Evolutionary conservation across 2,113 vertebrate genomes (phyloP).

Genomic region (Cranoglanis bouderius): DNA sequence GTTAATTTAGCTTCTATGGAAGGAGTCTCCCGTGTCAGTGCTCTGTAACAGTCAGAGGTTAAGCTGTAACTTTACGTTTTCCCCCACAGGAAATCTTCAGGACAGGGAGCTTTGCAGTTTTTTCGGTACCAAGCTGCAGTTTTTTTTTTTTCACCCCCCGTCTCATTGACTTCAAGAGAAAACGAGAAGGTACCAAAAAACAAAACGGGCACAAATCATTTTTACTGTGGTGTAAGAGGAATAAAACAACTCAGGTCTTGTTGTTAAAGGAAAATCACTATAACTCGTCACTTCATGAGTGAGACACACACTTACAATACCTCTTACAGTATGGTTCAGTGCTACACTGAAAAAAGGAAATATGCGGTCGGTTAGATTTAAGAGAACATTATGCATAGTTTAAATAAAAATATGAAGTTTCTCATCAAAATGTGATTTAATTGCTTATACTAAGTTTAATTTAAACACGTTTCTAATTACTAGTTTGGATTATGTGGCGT

Average conservation of each 20-base stretch:
- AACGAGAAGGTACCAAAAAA: too few species aligned
- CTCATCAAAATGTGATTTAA: neutral
- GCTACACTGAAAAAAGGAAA: neutral
- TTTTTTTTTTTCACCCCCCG: too few species aligned
- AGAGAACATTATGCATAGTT: neutral
- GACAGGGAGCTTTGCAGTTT: neutral
- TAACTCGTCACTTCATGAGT: too few species aligned
- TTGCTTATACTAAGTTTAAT: neutral
- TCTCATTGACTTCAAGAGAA: too few species aligned
- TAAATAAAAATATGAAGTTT: neutral
- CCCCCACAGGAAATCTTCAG: neutral
- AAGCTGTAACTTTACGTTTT: neutral
- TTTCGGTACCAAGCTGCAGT: neutral
- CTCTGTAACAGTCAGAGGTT: neutral
- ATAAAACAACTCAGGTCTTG: neutral
- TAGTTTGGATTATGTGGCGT: too few species aligned
- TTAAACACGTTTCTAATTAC: neutral
- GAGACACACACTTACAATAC: too few species aligned
- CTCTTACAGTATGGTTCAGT: neutral
- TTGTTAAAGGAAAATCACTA: too few species aligned
- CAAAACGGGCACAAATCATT: too few species aligned
- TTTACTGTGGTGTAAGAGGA: neutral
- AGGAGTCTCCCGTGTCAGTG: neutral
- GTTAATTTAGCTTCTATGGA: neutral
- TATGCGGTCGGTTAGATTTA: neutral